phyloP scores from a whole-genome alignment of 2,888 invertebrate species.

The Mellilla xanthometata region DNA sequence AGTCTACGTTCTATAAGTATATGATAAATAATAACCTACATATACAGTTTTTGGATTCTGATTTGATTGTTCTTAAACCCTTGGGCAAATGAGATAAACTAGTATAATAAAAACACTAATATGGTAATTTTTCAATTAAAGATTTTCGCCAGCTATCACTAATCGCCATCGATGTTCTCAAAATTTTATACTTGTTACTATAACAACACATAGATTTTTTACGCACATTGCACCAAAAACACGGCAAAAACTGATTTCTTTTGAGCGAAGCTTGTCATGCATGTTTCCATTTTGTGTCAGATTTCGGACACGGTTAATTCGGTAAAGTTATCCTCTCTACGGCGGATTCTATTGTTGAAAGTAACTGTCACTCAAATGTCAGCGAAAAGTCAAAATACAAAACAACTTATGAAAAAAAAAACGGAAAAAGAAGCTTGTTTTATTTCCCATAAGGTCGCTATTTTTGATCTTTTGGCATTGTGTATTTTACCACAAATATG shows the following conservation, averaged over 20 bases:
- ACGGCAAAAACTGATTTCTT: conserved; percentile 10
- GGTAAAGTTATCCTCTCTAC: no score
- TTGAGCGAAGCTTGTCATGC: conserved; percentile 1
- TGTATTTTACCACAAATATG: no score
- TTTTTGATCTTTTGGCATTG: conserved; percentile 25
- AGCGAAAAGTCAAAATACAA: conserved; percentile 54
- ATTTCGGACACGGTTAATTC: conserved; percentile 66
- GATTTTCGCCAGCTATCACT: no score
- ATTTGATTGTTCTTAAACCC: no score
- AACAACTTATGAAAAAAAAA: conserved; percentile 36
- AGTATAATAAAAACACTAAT: no score
- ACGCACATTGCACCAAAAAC: conserved; percentile 1
- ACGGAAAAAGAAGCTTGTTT: conserved; percentile 50
- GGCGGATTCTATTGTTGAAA: conserved; percentile 71
- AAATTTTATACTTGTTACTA: no score
- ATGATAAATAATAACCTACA: no score
- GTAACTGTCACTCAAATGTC: conserved; percentile 78
- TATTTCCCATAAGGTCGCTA: conserved; percentile 59
- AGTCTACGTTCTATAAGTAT: no score
- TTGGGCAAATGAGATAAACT: no score
- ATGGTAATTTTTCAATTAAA: no score
- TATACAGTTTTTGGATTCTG: no score
- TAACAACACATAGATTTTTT: background rate
- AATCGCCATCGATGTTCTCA: no score
- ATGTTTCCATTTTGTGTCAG: conserved; percentile 45